Evolutionary conservation across 2,797 vertebrate species (phyloP), one percentile per base, ranked within the genome.

Genomic region (Brachyrhaphis roseni): DNA sequence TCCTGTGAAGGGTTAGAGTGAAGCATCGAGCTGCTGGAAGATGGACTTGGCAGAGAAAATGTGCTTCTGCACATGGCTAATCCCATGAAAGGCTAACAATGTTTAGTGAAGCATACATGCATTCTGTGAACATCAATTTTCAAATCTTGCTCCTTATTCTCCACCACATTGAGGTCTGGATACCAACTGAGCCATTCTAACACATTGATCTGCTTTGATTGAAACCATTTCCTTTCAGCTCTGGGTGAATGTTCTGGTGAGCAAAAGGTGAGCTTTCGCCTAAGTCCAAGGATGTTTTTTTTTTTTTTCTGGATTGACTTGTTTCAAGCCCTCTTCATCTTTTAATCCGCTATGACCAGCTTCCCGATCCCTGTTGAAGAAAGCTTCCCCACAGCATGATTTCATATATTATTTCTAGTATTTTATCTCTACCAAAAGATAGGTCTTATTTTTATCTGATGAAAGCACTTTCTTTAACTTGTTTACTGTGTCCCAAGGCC

Each of bases 51-150:
- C 74, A 86, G 73, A 79, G 74, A 28, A 28, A 84, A 81, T 28
- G 59, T 72, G 84, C 68, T 81, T 85, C 73, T 76, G 78, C 78
- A 85, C 83, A 85, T 45, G 84, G 13, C 28, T 46, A 49, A 51
- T 68, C 36, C 66, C 13, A 77, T 0, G 49, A 20, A 68, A 68
- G 18, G 23, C 36, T 26, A 68, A 41, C 36, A 68, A 41, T 23
- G 80, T 77, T 66, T 72, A n/a, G 64, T 1, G 18, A 45, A 77
- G 75, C 46, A 72, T 8, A n/a, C 72, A 45, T 20, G 55, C 47
- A 66, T 41, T 2, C 1, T 36, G 62, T 66, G 62, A 66, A 62
- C 28, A 31, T 66, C 62, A 66, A 36, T 66, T 66, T 66, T 39
- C 18, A 66, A 66, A 39, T 66, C 18, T 66, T 68, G 36, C 34